Percentiles rank a stretch among this genome's conserved stretches.
Evolutionary conservation across 1,140 invertebrate genomes (phyloP).

Genomic region (Diorhabda elongata): DNA sequence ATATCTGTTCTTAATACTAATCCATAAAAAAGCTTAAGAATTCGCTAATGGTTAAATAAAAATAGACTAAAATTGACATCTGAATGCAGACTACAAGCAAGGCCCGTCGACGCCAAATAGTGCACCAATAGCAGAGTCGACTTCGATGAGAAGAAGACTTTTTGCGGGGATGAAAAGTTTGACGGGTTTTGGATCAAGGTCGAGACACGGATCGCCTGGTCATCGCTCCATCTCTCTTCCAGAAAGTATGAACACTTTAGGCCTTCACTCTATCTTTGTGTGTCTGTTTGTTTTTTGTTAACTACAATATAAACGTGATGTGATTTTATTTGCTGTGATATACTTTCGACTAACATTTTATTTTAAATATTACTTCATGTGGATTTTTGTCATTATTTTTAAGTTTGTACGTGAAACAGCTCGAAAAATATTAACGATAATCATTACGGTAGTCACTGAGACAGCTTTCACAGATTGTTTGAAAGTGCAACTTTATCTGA

Average conservation of each 20-base stretch:
- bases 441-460: too few relatives aligned
- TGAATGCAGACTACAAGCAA: constrained; percentile 27
- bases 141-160: constrained; percentile 57
- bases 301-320: background rate
- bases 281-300: constrained; percentile 10
- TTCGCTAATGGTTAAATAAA: too few relatives aligned
- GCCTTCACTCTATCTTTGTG: constrained; percentile 5
- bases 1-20: too few relatives aligned
- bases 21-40: too few relatives aligned
- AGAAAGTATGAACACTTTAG: constrained; percentile 63
- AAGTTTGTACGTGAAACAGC: too few relatives aligned
- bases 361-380: too few relatives aligned
- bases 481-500: too few relatives aligned
- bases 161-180: constrained; percentile 72
- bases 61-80: background rate
- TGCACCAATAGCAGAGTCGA: constrained; percentile 28
- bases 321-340: background rate
- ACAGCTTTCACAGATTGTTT: too few relatives aligned
- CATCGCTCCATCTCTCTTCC: constrained; percentile 73
- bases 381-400: too few relatives aligned
- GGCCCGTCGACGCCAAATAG: constrained; percentile 9
- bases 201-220: constrained; percentile 62
- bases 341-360: background rate
- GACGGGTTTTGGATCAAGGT: constrained; percentile 64
- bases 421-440: too few relatives aligned